Evolutionary conservation across 2,888 invertebrate species (phyloP).

Genomic region (Stictocephala bisonia): DNA sequence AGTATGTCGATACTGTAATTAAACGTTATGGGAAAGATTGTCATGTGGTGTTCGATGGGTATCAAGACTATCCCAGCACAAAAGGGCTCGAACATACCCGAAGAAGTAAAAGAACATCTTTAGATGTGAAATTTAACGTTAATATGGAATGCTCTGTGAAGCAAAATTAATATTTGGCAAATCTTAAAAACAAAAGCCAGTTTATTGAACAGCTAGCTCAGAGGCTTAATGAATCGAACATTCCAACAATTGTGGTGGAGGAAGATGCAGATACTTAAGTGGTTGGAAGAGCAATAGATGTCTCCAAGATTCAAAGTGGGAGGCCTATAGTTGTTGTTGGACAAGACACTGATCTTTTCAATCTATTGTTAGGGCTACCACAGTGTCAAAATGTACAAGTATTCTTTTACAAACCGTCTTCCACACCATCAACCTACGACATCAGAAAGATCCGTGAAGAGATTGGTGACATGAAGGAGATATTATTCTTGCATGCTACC

Average conservation of each 20-base stretch:
- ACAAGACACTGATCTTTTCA: background rate
- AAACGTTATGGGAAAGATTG: no score
- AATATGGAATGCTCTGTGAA: background rate
- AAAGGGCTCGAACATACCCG: background rate
- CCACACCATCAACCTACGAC: constrained; percentile 8
- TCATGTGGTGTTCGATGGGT: no score
- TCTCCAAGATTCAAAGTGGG: no score
- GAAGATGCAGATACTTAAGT: background rate
- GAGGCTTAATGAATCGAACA: background rate
- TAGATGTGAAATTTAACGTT: background rate
- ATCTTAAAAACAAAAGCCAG: background rate
- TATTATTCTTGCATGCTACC: constrained; percentile 12
- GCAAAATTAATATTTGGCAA: background rate
- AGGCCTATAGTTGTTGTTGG: background rate
- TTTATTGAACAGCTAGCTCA: background rate
- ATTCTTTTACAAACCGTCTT: constrained; percentile 10
- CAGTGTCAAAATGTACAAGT: background rate
- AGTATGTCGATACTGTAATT: no score
- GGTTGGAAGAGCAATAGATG: background rate
- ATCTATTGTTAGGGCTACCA: background rate
- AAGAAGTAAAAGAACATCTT: background rate
- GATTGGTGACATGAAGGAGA: constrained; percentile 3
- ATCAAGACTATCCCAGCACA: background rate
- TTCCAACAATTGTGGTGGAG: background rate
- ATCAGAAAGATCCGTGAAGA: constrained; percentile 6